phyloP scores from a whole-genome alignment of 2,888 invertebrate genomes.

The Heterodera filipjevi region DNA sequence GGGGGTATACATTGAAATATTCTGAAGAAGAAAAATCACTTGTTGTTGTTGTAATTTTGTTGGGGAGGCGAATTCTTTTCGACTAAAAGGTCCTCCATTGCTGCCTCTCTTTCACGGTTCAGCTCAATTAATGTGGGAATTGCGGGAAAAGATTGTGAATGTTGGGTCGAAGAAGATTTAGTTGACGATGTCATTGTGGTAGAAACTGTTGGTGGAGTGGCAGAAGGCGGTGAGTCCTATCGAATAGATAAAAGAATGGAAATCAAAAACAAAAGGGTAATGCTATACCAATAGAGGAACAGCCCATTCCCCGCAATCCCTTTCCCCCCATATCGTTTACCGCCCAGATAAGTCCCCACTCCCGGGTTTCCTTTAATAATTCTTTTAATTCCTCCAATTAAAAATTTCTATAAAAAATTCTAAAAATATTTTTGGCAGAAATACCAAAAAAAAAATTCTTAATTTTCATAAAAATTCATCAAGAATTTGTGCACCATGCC shows the following conservation, averaged over 20 bases:
- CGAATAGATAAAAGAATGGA: neutral
- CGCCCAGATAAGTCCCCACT: no score
- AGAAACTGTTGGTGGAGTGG: neutral
- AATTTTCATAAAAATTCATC: no score
- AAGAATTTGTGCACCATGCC: neutral
- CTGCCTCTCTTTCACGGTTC: neutral
- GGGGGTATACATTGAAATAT: neutral
- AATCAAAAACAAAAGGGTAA: slow-evolving; percentile 9
- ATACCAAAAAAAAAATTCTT: no score
- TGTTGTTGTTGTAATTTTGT: neutral
- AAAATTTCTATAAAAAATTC: no score
- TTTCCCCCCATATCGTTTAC: no score
- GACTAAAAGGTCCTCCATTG: neutral
- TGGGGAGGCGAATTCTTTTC: neutral
- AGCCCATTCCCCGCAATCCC: no score
- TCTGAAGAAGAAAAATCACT: neutral
- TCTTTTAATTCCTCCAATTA: no score
- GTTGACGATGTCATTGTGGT: neutral
- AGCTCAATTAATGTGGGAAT: neutral
- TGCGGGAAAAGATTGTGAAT: neutral
- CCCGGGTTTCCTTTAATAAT: no score
- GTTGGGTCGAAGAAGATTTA: neutral
- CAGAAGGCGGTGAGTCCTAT: neutral
- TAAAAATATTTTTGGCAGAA: no score
- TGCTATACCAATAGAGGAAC: no score